Evolutionary conservation across 1,140 invertebrate genomes (phyloP).

Genomic region (Ylistrum balloti): DNA sequence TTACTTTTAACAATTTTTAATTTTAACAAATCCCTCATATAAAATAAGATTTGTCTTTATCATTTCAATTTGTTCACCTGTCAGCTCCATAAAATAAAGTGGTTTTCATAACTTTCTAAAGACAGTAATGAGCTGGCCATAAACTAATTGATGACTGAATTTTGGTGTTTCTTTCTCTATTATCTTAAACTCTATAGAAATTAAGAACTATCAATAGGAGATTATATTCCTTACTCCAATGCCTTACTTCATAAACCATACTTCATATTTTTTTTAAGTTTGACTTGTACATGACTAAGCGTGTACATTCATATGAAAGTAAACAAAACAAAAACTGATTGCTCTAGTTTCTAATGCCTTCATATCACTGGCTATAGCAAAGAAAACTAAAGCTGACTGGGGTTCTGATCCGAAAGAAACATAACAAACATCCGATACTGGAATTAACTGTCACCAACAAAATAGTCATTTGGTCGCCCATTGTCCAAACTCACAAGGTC

Average conservation of each 20-base stretch:
- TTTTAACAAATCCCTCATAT: not conserved
- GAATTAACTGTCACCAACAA: not conserved
- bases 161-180: not conserved
- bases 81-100: not conserved
- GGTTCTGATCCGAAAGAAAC: not conserved
- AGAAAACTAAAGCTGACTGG: not conserved
- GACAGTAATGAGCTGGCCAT: not conserved
- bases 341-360: not conserved
- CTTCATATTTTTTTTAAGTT: not conserved
- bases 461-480: not conserved
- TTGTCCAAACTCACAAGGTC: not conserved
- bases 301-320: not conserved
- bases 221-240: not conserved
- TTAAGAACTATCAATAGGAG: not conserved
- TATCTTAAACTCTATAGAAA: not conserved
- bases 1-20: not conserved
- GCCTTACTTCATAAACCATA: not conserved
- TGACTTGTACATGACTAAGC: not conserved
- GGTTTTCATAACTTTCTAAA: not conserved
- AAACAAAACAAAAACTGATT: slow-evolving; percentile 19
- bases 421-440: slow-evolving; percentile 11
- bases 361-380: not conserved
- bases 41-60: not conserved
- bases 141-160: not conserved
- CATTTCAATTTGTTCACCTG: not conserved